Evolutionary conservation across 2,888 invertebrate genomes (phyloP).

Genomic region (Eulithis prunata): DNA sequence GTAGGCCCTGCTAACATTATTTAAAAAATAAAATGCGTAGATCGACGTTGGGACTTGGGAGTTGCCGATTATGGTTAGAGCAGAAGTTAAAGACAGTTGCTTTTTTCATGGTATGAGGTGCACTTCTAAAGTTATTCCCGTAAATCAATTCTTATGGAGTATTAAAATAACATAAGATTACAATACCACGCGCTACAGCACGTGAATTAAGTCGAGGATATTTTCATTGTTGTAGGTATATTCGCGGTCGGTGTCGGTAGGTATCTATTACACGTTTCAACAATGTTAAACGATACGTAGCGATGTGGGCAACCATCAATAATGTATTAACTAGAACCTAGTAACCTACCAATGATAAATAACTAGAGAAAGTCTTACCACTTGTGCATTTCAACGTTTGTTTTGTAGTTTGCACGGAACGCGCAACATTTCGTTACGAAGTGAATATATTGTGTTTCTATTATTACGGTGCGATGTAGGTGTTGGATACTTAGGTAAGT

Average conservation of each 20-base stretch:
- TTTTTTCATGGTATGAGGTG: too few relatives aligned
- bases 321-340: slow-evolving; percentile 49
- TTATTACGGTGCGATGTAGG: neutral
- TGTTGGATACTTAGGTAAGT: neutral
- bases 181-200: too few relatives aligned
- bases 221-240: neutral
- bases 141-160: too few relatives aligned
- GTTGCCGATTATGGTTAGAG: too few relatives aligned
- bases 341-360: slow-evolving; percentile 37
- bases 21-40: too few relatives aligned
- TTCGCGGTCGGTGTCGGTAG: slow-evolving; percentile 24
- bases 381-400: slow-evolving; percentile 27
- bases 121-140: too few relatives aligned
- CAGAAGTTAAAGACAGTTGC: too few relatives aligned
- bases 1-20: too few relatives aligned
- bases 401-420: slow-evolving; percentile 18
- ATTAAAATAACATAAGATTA: too few relatives aligned
- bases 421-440: slow-evolving; percentile 22
- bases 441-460: slow-evolving; percentile 12
- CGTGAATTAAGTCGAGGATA: neutral
- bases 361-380: slow-evolving; percentile 37
- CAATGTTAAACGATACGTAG: slow-evolving; percentile 43
- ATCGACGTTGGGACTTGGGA: too few relatives aligned
- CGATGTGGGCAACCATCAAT: slow-evolving; percentile 52
- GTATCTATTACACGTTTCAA: slow-evolving; percentile 53